Percentiles rank a stretch among this genome's conserved stretches.
phyloP scores from a whole-genome alignment of 2,888 invertebrate genomes.

The Erebia epiphron region DNA sequence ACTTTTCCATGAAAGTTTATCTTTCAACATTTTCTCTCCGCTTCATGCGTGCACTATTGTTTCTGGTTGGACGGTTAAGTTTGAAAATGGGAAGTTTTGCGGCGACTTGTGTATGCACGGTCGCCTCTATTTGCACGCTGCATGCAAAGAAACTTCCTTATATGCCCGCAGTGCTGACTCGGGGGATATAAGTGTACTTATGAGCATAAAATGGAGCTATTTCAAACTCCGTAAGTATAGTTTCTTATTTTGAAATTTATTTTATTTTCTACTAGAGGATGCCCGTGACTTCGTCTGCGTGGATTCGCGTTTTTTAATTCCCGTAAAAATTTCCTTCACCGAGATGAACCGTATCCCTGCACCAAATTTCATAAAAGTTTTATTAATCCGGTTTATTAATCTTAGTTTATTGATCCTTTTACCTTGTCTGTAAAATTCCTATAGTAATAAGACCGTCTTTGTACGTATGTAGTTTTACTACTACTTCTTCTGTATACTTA shows the following conservation, averaged over 20 bases:
- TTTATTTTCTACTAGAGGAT: too few species aligned
- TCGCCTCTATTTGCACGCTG: constrained; percentile 22
- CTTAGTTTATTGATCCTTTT: too few species aligned
- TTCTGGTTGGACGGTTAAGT: constrained; percentile 31
- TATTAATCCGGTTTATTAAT: too few species aligned
- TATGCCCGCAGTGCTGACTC: constrained; percentile 8
- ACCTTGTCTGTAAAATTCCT: too few species aligned
- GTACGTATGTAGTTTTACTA: too few species aligned
- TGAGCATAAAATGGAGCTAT: not conserved
- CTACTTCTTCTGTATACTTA: too few species aligned
- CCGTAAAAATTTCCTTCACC: too few species aligned
- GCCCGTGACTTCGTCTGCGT: too few species aligned
- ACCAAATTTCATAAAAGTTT: too few species aligned
- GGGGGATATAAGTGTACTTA: constrained; percentile 14
- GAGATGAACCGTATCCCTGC: too few species aligned
- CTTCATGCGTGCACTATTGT: constrained; percentile 33
- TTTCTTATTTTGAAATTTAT: not conserved
- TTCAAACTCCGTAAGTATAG: not conserved
- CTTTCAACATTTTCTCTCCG: constrained; percentile 25
- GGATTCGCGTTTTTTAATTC: too few species aligned
- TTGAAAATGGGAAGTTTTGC: constrained; percentile 30
- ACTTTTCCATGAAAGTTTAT: constrained; percentile 24
- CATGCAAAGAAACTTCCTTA: constrained; percentile 21
- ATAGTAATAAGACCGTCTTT: too few species aligned
- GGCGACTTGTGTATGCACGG: constrained; percentile 19